These are phyloP conservation scores for Ammodytes dubius DNA, from an alignment of 2,113 vertebrate genomes.

Conservation along the genomic window DNA sequence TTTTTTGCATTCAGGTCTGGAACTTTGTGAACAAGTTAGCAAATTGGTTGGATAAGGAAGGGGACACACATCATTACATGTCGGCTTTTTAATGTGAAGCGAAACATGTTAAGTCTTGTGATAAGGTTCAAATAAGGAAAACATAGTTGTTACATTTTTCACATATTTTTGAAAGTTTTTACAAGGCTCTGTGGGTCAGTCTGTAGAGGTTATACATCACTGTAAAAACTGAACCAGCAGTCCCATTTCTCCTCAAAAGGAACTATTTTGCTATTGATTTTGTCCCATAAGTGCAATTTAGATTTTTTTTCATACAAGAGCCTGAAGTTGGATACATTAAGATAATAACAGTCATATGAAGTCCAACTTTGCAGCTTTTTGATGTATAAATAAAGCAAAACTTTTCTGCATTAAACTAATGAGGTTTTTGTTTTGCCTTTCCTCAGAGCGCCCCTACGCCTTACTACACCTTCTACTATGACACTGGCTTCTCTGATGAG, in stretches of 20 bases:
- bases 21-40: too few species aligned
- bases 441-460: constrained; percentile 71
- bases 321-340: not conserved
- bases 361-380: not conserved
- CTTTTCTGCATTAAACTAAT: not conserved
- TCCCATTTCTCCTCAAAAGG: too few species aligned
- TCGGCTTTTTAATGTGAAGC: too few species aligned
- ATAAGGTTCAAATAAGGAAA: not conserved
- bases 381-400: not conserved
- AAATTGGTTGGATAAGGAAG: too few species aligned
- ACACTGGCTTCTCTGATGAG: constrained; percentile 69
- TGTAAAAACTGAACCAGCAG: too few species aligned
- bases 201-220: not conserved
- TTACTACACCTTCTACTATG: constrained; percentile 86
- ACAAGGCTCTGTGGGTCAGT: not conserved
- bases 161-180: not conserved
- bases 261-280: too few species aligned
- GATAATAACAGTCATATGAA: not conserved
- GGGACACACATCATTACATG: too few species aligned
- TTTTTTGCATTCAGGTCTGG: too few species aligned
- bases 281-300: not conserved
- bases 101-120: not conserved
- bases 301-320: not conserved
- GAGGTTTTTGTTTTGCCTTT: not conserved
- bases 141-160: not conserved